Evolutionary conservation across 1,140 invertebrate species (phyloP).

Genomic region (Thalassaphorura encarpata): DNA sequence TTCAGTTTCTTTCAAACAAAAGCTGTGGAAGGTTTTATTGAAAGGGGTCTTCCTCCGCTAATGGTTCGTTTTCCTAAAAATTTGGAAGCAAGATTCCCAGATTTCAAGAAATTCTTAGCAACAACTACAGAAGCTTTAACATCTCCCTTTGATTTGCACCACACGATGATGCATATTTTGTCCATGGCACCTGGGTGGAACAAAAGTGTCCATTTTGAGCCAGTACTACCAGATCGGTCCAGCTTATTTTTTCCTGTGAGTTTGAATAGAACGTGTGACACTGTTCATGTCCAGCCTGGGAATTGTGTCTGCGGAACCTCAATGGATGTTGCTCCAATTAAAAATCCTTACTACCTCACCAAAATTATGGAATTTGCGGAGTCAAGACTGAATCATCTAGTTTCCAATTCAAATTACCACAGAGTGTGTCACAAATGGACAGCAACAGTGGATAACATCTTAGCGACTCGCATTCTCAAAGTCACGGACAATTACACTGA

Average conservation of each 20-base stretch:
- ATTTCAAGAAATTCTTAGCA: slow-evolving; percentile 35
- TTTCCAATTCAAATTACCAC: not conserved
- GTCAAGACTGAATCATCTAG: not conserved
- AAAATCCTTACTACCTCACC: not conserved
- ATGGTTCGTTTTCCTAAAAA: slow-evolving; percentile 41
- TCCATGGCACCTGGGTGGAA: not conserved
- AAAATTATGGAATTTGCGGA: not conserved
- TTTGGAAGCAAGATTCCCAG: slow-evolving; percentile 38
- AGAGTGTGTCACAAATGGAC: not conserved
- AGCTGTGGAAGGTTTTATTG: slow-evolving; percentile 45
- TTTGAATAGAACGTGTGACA: not conserved
- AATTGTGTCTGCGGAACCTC: not conserved
- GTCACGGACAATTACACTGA: not conserved
- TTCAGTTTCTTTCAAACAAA: slow-evolving; percentile 42
- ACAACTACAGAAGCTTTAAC: slow-evolving; percentile 39
- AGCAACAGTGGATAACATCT: not conserved
- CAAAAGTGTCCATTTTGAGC: not conserved
- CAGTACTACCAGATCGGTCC: not conserved
- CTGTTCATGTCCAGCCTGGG: not conserved
- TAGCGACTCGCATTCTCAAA: not conserved
- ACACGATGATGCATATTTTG: slow-evolving; percentile 34
- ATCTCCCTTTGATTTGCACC: slow-evolving; percentile 43
- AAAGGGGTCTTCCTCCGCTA: slow-evolving; percentile 44
- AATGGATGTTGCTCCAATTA: not conserved
- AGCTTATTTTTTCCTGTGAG: not conserved